A percentile compares a stretch with the other conserved stretches of the same genome.
Conservation (phyloP, 2,797 vertebrate species). For the Aselliscus stoliczkanus region DNA sequence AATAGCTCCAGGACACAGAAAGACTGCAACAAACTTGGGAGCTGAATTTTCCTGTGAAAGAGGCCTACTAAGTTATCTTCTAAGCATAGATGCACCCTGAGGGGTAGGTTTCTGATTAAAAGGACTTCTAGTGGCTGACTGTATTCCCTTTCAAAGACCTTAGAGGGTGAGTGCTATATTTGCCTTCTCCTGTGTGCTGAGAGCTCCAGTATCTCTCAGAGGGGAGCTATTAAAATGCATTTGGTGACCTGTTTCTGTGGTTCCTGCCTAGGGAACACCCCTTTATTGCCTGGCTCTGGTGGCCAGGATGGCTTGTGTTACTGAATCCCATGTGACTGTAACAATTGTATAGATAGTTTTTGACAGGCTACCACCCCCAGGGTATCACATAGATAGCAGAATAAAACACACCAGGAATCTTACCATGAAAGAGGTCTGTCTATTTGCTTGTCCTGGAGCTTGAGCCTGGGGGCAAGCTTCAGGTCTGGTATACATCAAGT, state of each 20-base stretch:
- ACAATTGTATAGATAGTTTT: not conserved
- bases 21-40: not conserved
- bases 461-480: not conserved
- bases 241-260: not conserved
- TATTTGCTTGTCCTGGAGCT: not conserved
- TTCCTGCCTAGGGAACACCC: not conserved
- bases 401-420: not conserved
- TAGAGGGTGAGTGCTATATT: not conserved
- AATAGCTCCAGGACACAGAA: not conserved
- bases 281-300: not conserved
- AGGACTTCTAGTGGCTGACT: not conserved
- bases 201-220: not conserved
- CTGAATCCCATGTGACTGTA: not conserved
- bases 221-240: not conserved
- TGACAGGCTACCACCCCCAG: not conserved
- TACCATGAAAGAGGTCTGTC: not conserved
- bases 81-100: not conserved
- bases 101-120: not conserved
- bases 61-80: not conserved
- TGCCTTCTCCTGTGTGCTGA: not conserved
- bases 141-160: not conserved
- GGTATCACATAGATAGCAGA: not conserved
- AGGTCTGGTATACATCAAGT: not conserved
- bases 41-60: not conserved
- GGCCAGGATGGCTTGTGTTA: no score